Conservation (phyloP, 2,113 vertebrate genomes). For the Menidia beryllina region DNA sequence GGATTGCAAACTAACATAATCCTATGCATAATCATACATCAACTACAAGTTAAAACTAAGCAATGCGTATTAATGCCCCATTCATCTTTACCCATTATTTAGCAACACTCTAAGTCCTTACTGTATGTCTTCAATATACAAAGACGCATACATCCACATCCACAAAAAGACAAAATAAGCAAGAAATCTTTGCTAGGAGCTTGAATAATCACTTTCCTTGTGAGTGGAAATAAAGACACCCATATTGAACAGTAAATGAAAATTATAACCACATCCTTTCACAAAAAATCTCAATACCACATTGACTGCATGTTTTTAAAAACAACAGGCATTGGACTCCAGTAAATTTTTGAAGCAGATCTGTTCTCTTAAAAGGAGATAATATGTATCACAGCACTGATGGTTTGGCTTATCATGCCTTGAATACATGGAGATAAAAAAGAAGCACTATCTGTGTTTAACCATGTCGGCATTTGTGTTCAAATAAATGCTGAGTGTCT, state of each 20-base stretch:
- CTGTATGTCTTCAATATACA: conserved; percentile 5
- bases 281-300: conserved; percentile 50
- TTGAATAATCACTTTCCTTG: conserved; percentile 54
- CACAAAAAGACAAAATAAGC: conserved; percentile 52
- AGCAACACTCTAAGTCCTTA: conserved; percentile 32
- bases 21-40: conserved; percentile 29
- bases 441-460: background rate
- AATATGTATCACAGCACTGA: conserved; percentile 7
- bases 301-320: too few species aligned
- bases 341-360: background rate
- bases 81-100: conserved; percentile 55
- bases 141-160: conserved; percentile 10
- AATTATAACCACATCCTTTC: conserved; percentile 47
- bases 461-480: background rate
- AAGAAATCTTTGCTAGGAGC: conserved; percentile 67
- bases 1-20: conserved; percentile 36
- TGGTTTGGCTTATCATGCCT: background rate
- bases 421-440: background rate
- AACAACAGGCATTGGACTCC: conserved; percentile 34
- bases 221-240: conserved; percentile 53
- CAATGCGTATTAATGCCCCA: conserved; percentile 51
- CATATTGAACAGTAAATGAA: conserved; percentile 26
- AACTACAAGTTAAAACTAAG: conserved; percentile 30
- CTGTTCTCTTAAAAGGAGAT: background rate
- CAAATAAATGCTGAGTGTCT: background rate